Percentiles rank a stretch among this genome's conserved stretches.
These are phyloP conservation scores for Alosa alosa DNA, from an alignment of 2,113 vertebrate genomes.

Conservation along the genomic window DNA sequence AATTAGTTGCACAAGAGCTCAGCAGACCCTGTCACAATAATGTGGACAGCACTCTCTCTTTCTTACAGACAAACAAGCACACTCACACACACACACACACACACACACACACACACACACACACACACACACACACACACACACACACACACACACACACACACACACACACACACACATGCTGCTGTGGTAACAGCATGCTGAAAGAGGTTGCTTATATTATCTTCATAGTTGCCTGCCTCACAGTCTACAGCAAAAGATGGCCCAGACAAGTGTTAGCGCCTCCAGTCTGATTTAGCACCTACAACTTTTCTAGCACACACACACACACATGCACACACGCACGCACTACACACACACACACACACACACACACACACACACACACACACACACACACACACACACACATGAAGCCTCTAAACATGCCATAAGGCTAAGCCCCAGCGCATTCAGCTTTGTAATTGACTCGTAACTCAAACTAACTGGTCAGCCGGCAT, in stretches of 20 bases:
- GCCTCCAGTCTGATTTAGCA: background rate
- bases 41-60: background rate
- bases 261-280: background rate
- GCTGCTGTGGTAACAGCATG: too few species aligned
- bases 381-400: slow-evolving; percentile 12
- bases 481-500: background rate
- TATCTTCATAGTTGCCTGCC: too few species aligned
- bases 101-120: background rate
- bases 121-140: background rate
- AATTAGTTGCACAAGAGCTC: background rate
- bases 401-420: background rate
- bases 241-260: too few species aligned
- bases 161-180: background rate
- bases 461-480: background rate
- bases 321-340: background rate
- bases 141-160: background rate
- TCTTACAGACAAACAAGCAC: background rate
- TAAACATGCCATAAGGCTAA: background rate
- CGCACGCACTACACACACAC: too few species aligned
- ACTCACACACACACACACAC: background rate
- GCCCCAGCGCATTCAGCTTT: background rate
- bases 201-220: too few species aligned
- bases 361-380: slow-evolving; percentile 12
- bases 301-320: background rate
- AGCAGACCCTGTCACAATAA: background rate